Conservation (phyloP, 2,113 vertebrate species). For the Chloroceryle aenea region DNA sequence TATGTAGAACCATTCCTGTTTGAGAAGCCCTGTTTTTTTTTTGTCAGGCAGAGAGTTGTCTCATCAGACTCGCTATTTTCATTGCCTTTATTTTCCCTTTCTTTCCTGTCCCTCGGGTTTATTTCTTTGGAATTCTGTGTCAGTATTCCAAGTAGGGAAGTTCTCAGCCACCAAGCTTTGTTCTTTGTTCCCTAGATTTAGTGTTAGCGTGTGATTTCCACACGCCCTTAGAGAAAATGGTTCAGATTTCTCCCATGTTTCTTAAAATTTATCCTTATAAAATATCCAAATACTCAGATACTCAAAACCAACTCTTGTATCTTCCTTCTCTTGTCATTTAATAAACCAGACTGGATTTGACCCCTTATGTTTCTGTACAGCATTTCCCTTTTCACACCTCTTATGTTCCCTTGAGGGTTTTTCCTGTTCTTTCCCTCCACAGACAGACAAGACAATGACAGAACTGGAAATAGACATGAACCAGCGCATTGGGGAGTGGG, state of each 20-base stretch:
- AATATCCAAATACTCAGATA: neutral
- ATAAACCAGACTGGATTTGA: neutral
- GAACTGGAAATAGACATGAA: conserved; percentile 99
- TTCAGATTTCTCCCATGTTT: neutral
- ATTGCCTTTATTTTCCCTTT: neutral
- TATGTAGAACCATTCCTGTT: neutral
- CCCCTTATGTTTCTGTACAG: neutral
- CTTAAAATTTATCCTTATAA: neutral
- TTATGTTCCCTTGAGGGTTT: neutral
- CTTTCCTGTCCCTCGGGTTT: neutral
- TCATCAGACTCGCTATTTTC: neutral
- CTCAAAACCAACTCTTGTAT: neutral
- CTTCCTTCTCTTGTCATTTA: neutral
- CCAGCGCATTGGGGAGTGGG: conserved; percentile 98
- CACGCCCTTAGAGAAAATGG: neutral
- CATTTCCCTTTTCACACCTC: neutral
- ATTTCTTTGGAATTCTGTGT: neutral
- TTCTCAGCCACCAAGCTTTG: neutral
- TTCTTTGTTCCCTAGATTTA: neutral
- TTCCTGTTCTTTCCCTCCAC: neutral
- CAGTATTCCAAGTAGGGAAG: neutral
- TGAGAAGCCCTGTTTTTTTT: neutral
- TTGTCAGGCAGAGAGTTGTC: neutral
- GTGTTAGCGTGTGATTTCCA: neutral
- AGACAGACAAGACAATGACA: conserved; percentile 98